phyloP scores from a whole-genome alignment of 2,113 vertebrate genomes.

The Hylia prasina region DNA sequence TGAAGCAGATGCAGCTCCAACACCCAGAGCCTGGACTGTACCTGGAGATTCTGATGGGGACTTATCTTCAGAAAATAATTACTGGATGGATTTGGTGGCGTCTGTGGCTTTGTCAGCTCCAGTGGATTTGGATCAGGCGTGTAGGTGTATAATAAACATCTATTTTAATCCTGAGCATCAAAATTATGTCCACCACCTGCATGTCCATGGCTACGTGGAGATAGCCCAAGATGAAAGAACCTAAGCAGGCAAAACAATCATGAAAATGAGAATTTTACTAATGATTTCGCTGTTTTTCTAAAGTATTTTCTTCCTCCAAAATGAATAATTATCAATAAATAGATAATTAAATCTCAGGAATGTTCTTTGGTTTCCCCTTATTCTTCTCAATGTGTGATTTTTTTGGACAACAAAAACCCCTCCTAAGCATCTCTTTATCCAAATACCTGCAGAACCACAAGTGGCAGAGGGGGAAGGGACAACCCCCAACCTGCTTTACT shows the following conservation, averaged over 20 bases:
- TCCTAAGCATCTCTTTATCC: background rate
- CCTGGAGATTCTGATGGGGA: background rate
- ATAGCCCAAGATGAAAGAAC: background rate
- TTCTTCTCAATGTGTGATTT: background rate
- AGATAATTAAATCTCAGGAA: background rate
- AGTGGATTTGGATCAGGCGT: background rate
- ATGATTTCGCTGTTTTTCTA: background rate
- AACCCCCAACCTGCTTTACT: fast-evolving
- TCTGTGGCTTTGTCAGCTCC: background rate
- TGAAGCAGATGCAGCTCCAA: background rate
- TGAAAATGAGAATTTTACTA: background rate
- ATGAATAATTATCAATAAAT: background rate
- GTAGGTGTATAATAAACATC: fast-evolving
- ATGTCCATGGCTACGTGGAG: background rate
- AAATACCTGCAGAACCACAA: background rate
- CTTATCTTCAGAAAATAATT: background rate
- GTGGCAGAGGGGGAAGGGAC: background rate
- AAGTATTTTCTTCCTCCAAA: background rate
- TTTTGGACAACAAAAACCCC: background rate
- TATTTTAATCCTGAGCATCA: background rate
- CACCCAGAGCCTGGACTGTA: background rate
- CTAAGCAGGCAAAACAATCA: background rate
- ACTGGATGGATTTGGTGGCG: background rate
- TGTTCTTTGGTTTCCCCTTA: background rate
- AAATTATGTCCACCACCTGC: background rate